A percentile compares a stretch with the other conserved stretches of the same genome.
Conservation (phyloP, 2,888 invertebrate genomes). For the Sycophila texana region DNA sequence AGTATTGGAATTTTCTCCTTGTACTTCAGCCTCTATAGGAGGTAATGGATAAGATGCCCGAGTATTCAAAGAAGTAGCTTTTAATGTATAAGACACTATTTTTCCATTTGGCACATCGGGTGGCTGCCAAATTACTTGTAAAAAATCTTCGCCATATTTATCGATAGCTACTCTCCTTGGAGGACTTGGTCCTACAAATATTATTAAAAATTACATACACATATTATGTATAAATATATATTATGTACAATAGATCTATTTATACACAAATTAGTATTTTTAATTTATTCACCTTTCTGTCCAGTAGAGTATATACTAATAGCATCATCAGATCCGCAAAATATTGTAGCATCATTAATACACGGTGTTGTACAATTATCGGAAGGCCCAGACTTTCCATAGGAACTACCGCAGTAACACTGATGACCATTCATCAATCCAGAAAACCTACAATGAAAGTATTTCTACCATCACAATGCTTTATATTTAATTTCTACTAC, state of each 20-base stretch:
- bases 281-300: constrained; percentile 70
- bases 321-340: constrained; percentile 83
- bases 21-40: constrained; percentile 67
- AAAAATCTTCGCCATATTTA: constrained; percentile 76
- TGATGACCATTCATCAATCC: constrained; percentile 75
- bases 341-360: constrained; percentile 79
- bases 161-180: constrained; percentile 80
- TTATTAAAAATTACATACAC: constrained; percentile 9
- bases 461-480: constrained; percentile 23
- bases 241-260: neutral
- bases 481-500: neutral
- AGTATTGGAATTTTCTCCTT: constrained; percentile 69
- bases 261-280: neutral
- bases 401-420: constrained; percentile 77
- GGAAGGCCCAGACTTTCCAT: constrained; percentile 67
- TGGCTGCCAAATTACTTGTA: constrained; percentile 75
- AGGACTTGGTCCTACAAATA: constrained; percentile 81
- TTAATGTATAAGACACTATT: constrained; percentile 74
- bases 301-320: constrained; percentile 84
- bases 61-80: constrained; percentile 69
- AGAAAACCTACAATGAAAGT: constrained; percentile 72
- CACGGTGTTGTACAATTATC: constrained; percentile 79
- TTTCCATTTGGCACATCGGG: constrained; percentile 77
- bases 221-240: too few species aligned
- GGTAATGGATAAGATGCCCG: constrained; percentile 65